Percentiles rank a stretch among this genome's conserved stretches.
Conservation (phyloP, 2,113 vertebrate genomes). For the Origma solitaria region DNA sequence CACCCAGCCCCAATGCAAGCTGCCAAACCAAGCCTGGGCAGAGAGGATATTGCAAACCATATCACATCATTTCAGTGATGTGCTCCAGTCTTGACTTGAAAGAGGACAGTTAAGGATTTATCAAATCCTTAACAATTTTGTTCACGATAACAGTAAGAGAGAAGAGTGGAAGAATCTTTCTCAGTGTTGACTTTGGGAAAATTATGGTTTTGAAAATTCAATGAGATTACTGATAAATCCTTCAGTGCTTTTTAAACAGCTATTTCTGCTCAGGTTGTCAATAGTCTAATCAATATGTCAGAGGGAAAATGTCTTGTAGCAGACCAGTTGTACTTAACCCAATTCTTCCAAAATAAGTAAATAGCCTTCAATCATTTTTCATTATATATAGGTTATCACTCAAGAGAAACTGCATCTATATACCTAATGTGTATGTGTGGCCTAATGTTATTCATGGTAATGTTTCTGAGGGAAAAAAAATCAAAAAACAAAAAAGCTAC, state of each 20-base stretch:
- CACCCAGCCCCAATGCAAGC: background rate
- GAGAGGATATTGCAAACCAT: background rate
- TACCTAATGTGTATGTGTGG: background rate
- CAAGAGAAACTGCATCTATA: background rate
- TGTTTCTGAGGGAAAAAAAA: background rate
- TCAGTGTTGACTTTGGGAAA: accelerated
- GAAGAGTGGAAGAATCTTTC: background rate
- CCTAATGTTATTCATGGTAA: background rate
- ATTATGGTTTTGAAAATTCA: background rate
- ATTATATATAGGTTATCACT: background rate
- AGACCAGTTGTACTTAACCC: background rate
- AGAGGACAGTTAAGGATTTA: background rate
- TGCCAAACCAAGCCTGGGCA: background rate
- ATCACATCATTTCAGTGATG: background rate
- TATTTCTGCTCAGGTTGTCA: background rate
- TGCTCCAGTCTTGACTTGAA: background rate
- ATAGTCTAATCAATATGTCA: background rate
- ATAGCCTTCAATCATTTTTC: background rate
- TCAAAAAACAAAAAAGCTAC: background rate
- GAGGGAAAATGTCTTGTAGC: background rate
- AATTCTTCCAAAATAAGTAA: background rate
- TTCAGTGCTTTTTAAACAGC: background rate
- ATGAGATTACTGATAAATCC: background rate
- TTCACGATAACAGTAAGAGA: background rate
- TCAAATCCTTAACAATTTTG: background rate